Percentiles rank a stretch among this genome's conserved stretches.
Evolutionary conservation across 2,888 invertebrate species (phyloP).

Genomic region (Aporophyla nigra): DNA sequence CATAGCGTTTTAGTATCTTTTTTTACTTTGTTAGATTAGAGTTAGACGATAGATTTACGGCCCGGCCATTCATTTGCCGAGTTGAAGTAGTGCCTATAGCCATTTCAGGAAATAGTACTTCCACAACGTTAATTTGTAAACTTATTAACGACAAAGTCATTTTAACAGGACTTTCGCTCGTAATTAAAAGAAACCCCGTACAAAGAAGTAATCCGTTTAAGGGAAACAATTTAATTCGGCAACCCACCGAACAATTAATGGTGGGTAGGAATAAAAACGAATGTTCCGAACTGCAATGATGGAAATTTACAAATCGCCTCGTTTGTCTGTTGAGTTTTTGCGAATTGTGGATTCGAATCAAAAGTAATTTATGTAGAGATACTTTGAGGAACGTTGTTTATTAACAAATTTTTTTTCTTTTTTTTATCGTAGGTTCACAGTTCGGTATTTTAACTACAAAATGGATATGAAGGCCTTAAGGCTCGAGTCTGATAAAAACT

Average conservation of each 20-base stretch:
- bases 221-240: constrained; percentile 80
- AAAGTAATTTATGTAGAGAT: constrained; percentile 21
- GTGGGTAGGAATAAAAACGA: constrained; percentile 70
- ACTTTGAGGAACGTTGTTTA: neutral
- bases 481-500: neutral
- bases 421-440: neutral
- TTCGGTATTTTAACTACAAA: neutral
- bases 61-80: constrained; percentile 5
- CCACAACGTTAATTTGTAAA: constrained; percentile 64
- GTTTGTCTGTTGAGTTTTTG: constrained; percentile 51
- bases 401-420: no score
- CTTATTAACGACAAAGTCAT: constrained; percentile 72
- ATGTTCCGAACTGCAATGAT: constrained; percentile 60
- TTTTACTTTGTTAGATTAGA: neutral
- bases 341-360: constrained; percentile 32
- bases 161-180: constrained; percentile 72
- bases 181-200: constrained; percentile 77
- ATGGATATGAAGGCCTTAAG: neutral
- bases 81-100: neutral
- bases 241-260: constrained; percentile 74
- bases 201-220: constrained; percentile 76
- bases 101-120: constrained; percentile 17
- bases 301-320: constrained; percentile 54
- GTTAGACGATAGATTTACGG: constrained; percentile 5
- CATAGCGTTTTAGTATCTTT: neutral